These are phyloP conservation scores for Drosophila meridionalis DNA, from an alignment of 2,888 invertebrate genomes.

Conservation along the genomic window DNA sequence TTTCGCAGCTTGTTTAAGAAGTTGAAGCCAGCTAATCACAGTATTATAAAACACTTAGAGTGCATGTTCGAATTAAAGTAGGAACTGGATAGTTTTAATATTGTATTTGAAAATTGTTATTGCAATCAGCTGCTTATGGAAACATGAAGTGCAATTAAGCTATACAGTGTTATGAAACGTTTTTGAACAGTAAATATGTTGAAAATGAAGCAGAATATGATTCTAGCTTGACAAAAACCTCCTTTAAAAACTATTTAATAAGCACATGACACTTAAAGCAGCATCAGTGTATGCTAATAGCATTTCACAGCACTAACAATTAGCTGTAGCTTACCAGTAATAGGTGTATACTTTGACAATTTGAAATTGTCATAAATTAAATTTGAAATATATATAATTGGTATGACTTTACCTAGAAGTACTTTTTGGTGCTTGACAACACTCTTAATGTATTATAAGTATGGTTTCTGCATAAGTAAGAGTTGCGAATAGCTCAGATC, in stretches of 20 bases:
- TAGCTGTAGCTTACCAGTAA: neutral
- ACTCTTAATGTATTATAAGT: neutral
- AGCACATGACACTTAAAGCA: neutral
- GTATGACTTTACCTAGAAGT: neutral
- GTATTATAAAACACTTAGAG: too few relatives aligned
- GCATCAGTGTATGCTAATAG: rapidly evolving
- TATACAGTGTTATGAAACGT: neutral
- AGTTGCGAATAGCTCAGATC: neutral
- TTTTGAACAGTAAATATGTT: neutral
- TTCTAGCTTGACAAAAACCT: neutral
- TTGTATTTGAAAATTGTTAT: neutral
- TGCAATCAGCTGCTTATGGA: neutral
- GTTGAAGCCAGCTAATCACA: too few relatives aligned
- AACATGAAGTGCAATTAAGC: neutral
- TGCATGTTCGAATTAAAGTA: too few relatives aligned
- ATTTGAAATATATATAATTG: neutral
- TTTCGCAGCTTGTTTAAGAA: too few relatives aligned
- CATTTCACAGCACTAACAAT: neutral
- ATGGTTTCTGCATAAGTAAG: neutral
- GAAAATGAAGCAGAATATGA: too few relatives aligned
- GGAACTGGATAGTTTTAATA: too few relatives aligned
- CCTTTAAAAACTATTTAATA: neutral
- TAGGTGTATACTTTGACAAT: neutral
- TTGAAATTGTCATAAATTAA: neutral
- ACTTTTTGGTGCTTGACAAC: neutral